Percentiles rank a stretch among this genome's conserved stretches.
phyloP scores from a whole-genome alignment of 2,888 invertebrate genomes.

The Pogonocherus hispidulus region DNA sequence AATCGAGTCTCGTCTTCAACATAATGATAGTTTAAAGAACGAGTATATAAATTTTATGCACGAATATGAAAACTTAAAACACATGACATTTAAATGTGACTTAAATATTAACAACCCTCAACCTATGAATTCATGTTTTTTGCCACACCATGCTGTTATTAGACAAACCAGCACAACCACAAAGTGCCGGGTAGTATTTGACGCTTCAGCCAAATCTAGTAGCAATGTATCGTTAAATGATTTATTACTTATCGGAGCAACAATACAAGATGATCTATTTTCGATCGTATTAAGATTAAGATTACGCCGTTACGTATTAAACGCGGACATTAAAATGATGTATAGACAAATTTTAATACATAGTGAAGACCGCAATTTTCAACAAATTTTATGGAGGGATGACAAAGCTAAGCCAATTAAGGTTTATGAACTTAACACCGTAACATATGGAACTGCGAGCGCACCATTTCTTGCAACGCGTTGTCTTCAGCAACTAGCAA shows the following conservation, averaged over 20 bases:
- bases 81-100: conserved; percentile 35
- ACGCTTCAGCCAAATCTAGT: background rate
- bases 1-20: conserved; percentile 32
- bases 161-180: background rate
- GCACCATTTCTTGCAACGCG: conserved; percentile 29
- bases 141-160: background rate
- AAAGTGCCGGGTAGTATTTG: conserved; percentile 5
- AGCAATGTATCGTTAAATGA: background rate
- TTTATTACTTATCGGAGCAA: background rate
- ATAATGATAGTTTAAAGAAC: conserved; percentile 27
- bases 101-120: background rate
- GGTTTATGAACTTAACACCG: conserved; percentile 34
- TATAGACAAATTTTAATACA: conserved; percentile 36
- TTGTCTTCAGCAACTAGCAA: conserved; percentile 16
- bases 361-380: conserved; percentile 31
- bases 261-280: conserved; percentile 38
- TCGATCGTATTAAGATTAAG: conserved; percentile 36
- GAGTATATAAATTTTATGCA: conserved; percentile 36
- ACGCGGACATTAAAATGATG: conserved; percentile 43
- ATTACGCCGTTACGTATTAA: conserved; percentile 30
- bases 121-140: background rate
- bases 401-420: conserved; percentile 29
- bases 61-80: conserved; percentile 36
- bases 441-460: conserved; percentile 38
- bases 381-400: conserved; percentile 42